phyloP scores from a whole-genome alignment of 2,888 invertebrate genomes.

The Xylocampa areola region DNA sequence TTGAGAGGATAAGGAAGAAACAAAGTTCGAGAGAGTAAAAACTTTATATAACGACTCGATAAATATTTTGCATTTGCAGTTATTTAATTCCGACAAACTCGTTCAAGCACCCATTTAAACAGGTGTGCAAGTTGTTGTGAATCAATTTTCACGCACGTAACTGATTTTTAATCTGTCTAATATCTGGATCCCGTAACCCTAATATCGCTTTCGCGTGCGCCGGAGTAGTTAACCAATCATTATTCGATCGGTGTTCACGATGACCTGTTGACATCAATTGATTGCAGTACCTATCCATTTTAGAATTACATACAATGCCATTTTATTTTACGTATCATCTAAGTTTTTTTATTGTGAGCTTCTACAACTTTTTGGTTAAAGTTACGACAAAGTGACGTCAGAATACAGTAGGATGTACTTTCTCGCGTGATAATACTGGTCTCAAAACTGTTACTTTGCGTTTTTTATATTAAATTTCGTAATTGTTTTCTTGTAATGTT shows the following conservation, averaged over 20 bases:
- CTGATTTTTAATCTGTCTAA: constrained; percentile 28
- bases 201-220: constrained; percentile 68
- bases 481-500: constrained; percentile 48
- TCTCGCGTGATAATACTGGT: constrained; percentile 55
- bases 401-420: constrained; percentile 24
- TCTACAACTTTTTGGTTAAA: neutral
- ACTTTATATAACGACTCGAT: no score
- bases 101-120: constrained; percentile 1
- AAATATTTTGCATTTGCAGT: constrained; percentile 8
- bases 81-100: neutral
- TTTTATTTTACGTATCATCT: neutral
- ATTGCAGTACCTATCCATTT: constrained; percentile 7
- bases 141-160: constrained; percentile 49
- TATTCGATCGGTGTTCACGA: constrained; percentile 41
- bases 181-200: constrained; percentile 70
- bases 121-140: constrained; percentile 11
- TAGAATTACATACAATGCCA: neutral
- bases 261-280: constrained; percentile 65
- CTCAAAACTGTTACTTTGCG: constrained; percentile 47
- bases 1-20: neutral
- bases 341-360: neutral
- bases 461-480: constrained; percentile 42
- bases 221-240: constrained; percentile 50
- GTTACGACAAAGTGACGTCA: constrained; percentile 12
- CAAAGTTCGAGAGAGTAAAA: no score